These are phyloP conservation scores for Microchirus variegatus DNA, from an alignment of 2,797 vertebrate species.

Conservation along the genomic window DNA sequence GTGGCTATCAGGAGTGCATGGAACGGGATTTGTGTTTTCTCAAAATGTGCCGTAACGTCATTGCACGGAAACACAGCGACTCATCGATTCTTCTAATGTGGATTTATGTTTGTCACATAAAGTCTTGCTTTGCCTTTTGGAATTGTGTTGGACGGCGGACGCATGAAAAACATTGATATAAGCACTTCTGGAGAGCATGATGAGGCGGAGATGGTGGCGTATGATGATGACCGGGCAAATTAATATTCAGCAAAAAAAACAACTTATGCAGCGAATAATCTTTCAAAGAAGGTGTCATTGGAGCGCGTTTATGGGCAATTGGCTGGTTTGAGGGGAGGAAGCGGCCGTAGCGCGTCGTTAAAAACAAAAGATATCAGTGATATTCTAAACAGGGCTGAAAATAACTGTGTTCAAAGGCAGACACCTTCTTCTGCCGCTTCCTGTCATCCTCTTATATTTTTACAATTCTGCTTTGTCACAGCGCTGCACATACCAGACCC, in stretches of 20 bases:
- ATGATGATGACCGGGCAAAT: constrained; percentile 18
- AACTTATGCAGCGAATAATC: constrained; percentile 32
- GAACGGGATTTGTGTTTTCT: no score
- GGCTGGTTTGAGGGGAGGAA: constrained; percentile 20
- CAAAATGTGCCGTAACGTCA: no score
- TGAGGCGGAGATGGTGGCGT: neutral
- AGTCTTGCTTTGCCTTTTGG: neutral
- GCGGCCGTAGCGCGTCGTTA: no score
- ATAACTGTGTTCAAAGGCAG: neutral
- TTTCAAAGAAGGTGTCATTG: constrained; percentile 11
- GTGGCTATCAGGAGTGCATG: no score
- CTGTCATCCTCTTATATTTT: neutral
- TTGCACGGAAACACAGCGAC: no score
- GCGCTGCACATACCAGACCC: neutral
- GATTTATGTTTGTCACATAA: neutral
- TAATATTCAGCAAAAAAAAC: constrained; percentile 18
- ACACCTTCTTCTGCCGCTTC: neutral
- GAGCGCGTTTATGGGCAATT: constrained; percentile 46
- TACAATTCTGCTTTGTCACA: neutral
- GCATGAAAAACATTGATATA: constrained; percentile 8
- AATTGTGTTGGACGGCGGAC: neutral
- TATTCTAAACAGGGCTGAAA: constrained; percentile 8
- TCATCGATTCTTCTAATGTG: neutral
- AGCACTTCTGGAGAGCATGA: neutral
- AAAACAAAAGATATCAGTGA: neutral